Conservation (phyloP, 2,888 invertebrate species). For the Eudasyphora cyanicolor region DNA sequence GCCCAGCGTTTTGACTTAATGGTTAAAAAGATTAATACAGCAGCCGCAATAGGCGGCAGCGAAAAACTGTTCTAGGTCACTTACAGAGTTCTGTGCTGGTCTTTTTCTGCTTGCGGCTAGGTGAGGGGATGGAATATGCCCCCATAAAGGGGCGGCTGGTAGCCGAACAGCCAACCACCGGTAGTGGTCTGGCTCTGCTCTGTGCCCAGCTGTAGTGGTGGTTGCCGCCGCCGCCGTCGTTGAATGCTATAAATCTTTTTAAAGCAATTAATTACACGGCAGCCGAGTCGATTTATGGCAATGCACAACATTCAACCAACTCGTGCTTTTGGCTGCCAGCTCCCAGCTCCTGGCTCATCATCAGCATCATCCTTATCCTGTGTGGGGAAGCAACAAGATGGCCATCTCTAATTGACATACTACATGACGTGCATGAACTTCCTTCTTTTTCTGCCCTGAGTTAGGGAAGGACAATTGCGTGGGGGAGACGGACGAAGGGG, state of each 20-base stretch:
- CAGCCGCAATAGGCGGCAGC: too few relatives aligned
- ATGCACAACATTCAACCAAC: not conserved
- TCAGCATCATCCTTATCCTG: slow-evolving; percentile 35
- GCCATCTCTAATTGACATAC: slow-evolving; percentile 62
- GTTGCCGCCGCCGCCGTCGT: not conserved
- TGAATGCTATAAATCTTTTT: slow-evolving; percentile 58
- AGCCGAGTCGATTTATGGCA: slow-evolving; percentile 57
- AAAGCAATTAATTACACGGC: slow-evolving; percentile 62
- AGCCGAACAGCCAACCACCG: not conserved
- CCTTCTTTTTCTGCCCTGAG: slow-evolving; percentile 5
- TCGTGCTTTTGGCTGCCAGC: not conserved
- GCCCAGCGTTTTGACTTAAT: not conserved
- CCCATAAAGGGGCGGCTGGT: not conserved
- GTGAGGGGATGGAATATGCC: not conserved
- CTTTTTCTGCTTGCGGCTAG: slow-evolving; percentile 1
- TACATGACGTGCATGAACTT: slow-evolving; percentile 56
- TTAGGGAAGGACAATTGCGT: not conserved
- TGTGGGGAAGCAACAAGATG: slow-evolving; percentile 54
- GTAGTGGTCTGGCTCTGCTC: slow-evolving; percentile 20
- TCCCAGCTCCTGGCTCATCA: slow-evolving; percentile 12
- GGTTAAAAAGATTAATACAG: slow-evolving; percentile 11
- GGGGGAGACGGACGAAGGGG: not conserved
- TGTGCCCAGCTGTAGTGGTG: not conserved
- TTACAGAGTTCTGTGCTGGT: not conserved
- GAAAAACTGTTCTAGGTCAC: slow-evolving; percentile 55